Conservation (phyloP, 2,113 vertebrate genomes). For the Scophthalmus maximus region DNA sequence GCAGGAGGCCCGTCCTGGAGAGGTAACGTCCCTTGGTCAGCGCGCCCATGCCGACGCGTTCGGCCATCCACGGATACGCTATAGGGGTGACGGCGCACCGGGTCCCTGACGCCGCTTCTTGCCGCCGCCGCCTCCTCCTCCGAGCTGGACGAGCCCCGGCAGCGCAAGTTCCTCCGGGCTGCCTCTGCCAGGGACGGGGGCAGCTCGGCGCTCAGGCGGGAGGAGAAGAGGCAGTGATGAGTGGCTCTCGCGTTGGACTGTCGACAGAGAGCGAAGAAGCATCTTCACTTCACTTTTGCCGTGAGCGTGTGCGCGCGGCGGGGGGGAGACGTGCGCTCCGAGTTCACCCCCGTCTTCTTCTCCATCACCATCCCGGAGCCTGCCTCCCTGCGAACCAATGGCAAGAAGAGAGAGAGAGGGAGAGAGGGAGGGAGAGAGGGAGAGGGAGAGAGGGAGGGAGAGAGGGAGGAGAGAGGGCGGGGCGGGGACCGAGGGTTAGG, state of each 20-base stretch:
- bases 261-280: constrained; percentile 41
- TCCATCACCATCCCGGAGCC: constrained; percentile 51
- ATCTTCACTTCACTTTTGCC: constrained; percentile 70
- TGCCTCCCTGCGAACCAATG: constrained; percentile 36
- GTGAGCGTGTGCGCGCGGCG: constrained; percentile 54
- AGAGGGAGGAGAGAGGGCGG: constrained; percentile 21
- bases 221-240: constrained; percentile 7
- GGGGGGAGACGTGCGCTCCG: constrained; percentile 46
- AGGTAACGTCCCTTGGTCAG: constrained; percentile 69
- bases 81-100: constrained; percentile 23
- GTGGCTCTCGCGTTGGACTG: constrained; percentile 26
- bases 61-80: constrained; percentile 45
- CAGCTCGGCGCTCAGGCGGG: constrained; percentile 8
- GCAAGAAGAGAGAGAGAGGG: background rate
- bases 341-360: constrained; percentile 45
- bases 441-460: constrained; percentile 23
- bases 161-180: constrained; percentile 37
- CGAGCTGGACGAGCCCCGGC: constrained; percentile 26
- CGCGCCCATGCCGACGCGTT: constrained; percentile 67
- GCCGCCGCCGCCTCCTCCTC: constrained; percentile 40
- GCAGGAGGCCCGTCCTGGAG: constrained; percentile 61
- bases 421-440: constrained; percentile 22
- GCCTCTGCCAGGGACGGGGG: constrained; percentile 7
- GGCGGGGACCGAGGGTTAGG: constrained; percentile 16
- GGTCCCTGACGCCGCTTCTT: constrained; percentile 37